Percentiles rank a stretch among this genome's conserved stretches.
These are phyloP conservation scores for Leptogaster cylindrica DNA, from an alignment of 2,888 invertebrate species.

Conservation along the genomic window DNA sequence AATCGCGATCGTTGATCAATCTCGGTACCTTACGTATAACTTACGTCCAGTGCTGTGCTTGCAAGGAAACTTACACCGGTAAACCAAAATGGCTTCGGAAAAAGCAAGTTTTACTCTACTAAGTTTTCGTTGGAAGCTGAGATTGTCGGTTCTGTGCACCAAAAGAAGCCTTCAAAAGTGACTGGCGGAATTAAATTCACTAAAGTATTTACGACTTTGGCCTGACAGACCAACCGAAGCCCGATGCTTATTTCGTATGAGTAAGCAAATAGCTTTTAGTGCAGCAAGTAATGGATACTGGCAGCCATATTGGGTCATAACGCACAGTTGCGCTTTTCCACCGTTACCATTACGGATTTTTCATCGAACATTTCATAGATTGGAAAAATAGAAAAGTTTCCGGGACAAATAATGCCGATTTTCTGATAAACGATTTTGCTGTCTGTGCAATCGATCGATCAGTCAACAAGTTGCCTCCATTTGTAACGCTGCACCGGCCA, in stretches of 20 bases:
- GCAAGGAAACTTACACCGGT: background rate
- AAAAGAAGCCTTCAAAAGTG: conserved; percentile 16
- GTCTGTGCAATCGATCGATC: conserved; percentile 33
- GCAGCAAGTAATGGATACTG: conserved; percentile 20
- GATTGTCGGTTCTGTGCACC: background rate
- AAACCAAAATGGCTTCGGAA: conserved; percentile 5
- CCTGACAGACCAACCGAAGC: background rate
- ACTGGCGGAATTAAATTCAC: conserved; percentile 30
- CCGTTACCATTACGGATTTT: conserved; percentile 4
- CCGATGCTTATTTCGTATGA: conserved; percentile 23
- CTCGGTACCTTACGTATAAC: background rate
- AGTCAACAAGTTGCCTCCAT: conserved; percentile 23
- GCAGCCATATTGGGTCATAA: conserved; percentile 35
- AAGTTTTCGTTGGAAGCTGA: conserved; percentile 3
- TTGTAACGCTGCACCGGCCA: conserved; percentile 14
- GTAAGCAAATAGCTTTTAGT: conserved; percentile 34
- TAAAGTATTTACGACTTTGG: conserved; percentile 25
- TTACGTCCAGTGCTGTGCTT: background rate
- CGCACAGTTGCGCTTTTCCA: conserved; percentile 1
- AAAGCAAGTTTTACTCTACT: conserved; percentile 6
- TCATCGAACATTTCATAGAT: background rate
- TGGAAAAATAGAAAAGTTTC: background rate
- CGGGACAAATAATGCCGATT: conserved; percentile 31
- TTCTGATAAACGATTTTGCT: conserved; percentile 27
- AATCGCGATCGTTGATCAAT: conserved; percentile 18